phyloP scores from a whole-genome alignment of 2,113 vertebrate species.

The Deroptyus accipitrinus region DNA sequence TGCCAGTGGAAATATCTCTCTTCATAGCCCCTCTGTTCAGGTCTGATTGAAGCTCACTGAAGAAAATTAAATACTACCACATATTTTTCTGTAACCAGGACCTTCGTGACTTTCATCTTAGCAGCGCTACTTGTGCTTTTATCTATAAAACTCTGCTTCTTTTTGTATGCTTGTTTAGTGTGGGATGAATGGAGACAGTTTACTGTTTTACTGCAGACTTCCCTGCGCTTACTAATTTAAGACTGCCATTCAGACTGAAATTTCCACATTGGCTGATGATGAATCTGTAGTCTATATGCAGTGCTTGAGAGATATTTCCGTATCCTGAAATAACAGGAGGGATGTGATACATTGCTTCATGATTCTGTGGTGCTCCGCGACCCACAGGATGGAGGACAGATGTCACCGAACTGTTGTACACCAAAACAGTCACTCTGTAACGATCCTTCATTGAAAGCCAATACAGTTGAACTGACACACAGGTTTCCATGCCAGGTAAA shows the following conservation, averaged over 20 bases:
- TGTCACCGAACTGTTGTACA: background rate
- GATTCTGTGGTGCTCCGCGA: accelerated
- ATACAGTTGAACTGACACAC: background rate
- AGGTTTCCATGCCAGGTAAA: background rate
- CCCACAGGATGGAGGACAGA: background rate
- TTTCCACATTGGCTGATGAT: constrained; percentile 40
- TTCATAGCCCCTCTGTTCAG: background rate
- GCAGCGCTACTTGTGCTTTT: background rate
- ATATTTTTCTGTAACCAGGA: background rate
- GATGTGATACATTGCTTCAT: background rate
- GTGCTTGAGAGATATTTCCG: background rate
- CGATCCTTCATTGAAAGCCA: background rate
- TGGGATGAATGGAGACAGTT: background rate
- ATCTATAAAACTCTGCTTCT: background rate
- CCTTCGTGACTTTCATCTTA: background rate
- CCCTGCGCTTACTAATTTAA: constrained; percentile 30
- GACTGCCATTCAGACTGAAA: background rate
- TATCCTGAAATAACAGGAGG: constrained; percentile 39
- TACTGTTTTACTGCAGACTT: background rate
- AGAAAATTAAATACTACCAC: background rate
- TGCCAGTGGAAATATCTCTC: no score
- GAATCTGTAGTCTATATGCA: background rate
- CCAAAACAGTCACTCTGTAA: background rate
- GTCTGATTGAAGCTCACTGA: background rate
- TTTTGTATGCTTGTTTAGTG: background rate